Conservation (phyloP, 1,140 invertebrate species). For the Psix sp. region DNA sequence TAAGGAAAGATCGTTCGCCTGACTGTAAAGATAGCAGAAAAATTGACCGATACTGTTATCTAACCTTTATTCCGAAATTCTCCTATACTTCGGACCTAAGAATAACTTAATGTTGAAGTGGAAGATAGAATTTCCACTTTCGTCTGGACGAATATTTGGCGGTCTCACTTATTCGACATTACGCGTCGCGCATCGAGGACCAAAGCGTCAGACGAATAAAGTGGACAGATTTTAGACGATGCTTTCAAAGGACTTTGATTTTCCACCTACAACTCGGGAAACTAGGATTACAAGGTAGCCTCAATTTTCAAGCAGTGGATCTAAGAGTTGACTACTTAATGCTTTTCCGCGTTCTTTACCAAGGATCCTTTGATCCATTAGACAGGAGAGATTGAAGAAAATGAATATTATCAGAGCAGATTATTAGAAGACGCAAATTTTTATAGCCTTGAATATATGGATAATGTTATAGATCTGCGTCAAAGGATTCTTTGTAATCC, state of each 20-base stretch:
- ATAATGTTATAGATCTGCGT: constrained; percentile 11
- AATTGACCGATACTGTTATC: no score
- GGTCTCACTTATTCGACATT: constrained; percentile 27
- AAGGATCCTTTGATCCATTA: constrained; percentile 54
- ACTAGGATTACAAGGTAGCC: constrained; percentile 41
- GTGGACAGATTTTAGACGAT: constrained; percentile 36
- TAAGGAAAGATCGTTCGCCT: no score
- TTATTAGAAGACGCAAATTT: constrained; percentile 45
- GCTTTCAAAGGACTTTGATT: constrained; percentile 52
- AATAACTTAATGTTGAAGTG: background rate
- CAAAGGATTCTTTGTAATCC: constrained; percentile 18
- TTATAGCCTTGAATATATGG: constrained; percentile 15
- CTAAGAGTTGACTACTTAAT: constrained; percentile 49
- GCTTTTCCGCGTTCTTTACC: constrained; percentile 49
- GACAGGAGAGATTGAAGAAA: constrained; percentile 48
- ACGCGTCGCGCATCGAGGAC: constrained; percentile 32
- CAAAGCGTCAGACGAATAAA: constrained; percentile 47
- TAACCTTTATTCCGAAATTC: no score
- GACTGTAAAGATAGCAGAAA: no score
- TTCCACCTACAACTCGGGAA: constrained; percentile 23
- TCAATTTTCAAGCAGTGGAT: constrained; percentile 49
- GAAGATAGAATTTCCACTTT: background rate
- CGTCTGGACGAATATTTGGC: constrained; percentile 10
- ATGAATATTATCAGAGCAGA: constrained; percentile 46
- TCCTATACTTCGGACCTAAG: no score